phyloP scores from a whole-genome alignment of 2,797 vertebrate genomes.

The Prunella strophiata region DNA sequence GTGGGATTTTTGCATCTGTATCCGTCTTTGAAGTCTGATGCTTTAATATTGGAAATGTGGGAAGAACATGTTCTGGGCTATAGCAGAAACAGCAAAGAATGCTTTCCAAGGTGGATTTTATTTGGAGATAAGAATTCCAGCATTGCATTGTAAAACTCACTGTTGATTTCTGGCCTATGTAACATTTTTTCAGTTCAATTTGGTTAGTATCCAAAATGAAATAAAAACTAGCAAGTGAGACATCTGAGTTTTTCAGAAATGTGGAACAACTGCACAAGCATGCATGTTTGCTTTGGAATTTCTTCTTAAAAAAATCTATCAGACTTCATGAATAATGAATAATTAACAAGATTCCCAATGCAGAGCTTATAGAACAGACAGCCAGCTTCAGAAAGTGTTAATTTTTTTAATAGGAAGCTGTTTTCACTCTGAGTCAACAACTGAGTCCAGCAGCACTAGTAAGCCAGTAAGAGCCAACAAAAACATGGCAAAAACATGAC shows the following conservation, averaged over 20 bases:
- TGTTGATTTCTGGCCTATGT: background rate
- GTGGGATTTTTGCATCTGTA: background rate
- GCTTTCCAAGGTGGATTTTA: background rate
- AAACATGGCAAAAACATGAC: background rate
- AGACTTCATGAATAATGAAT: background rate
- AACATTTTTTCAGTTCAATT: background rate
- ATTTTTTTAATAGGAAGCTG: constrained; percentile 1
- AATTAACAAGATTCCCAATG: background rate
- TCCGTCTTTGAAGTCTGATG: background rate
- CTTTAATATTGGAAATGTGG: background rate
- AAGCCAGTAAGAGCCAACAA: constrained; percentile 4
- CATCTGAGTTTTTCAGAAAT: background rate
- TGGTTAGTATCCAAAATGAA: background rate
- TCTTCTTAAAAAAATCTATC: background rate
- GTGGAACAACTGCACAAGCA: background rate
- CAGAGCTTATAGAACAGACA: background rate
- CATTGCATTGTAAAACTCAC: background rate
- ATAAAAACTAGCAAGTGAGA: background rate
- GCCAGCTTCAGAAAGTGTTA: background rate
- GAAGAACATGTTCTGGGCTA: background rate
- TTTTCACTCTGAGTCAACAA: background rate
- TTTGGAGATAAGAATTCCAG: background rate
- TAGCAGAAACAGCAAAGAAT: background rate
- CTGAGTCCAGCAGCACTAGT: background rate
- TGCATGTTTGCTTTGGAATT: background rate